Conservation (phyloP, 2,113 vertebrate genomes). For the Corydoras maculifer region DNA sequence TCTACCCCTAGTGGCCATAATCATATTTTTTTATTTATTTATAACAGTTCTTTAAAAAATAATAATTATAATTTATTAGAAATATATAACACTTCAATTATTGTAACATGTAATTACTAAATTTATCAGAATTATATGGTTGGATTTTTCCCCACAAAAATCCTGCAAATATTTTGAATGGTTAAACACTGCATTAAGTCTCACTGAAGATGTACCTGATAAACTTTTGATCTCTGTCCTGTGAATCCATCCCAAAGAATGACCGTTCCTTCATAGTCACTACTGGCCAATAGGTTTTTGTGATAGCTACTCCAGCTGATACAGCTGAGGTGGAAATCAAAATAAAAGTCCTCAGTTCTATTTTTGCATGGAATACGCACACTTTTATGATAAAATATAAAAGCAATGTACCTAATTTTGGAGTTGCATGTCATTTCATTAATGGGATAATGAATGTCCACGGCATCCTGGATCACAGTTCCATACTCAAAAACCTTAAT, state of each 20-base stretch:
- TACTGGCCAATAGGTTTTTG: constrained; percentile 97
- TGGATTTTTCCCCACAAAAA: no score
- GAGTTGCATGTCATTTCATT: constrained; percentile 99
- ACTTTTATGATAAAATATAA: background rate
- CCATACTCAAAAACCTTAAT: constrained; percentile 98
- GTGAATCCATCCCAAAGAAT: constrained; percentile 99
- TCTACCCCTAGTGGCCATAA: no score
- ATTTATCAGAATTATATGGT: no score
- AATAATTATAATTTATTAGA: no score
- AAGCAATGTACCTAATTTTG: constrained; percentile 88
- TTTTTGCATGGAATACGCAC: background rate
- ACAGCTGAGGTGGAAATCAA: constrained; percentile 71
- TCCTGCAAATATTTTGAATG: no score
- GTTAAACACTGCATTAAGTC: no score
- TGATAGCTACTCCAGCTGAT: constrained; percentile 99
- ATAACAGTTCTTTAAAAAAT: no score
- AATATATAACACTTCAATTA: no score
- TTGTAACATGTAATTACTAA: no score
- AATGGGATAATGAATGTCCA: constrained; percentile 98
- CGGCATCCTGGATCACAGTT: constrained; percentile 97
- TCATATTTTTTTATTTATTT: no score
- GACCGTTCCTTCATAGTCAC: constrained; percentile 97
- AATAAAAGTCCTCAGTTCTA: background rate
- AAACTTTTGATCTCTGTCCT: constrained; percentile 94
- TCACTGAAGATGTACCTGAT: constrained; percentile 73